These are phyloP conservation scores for Aplysina aerophoba DNA, from an alignment of 37 sponge, comb jelly and placozoan species.

Conservation along the genomic window DNA sequence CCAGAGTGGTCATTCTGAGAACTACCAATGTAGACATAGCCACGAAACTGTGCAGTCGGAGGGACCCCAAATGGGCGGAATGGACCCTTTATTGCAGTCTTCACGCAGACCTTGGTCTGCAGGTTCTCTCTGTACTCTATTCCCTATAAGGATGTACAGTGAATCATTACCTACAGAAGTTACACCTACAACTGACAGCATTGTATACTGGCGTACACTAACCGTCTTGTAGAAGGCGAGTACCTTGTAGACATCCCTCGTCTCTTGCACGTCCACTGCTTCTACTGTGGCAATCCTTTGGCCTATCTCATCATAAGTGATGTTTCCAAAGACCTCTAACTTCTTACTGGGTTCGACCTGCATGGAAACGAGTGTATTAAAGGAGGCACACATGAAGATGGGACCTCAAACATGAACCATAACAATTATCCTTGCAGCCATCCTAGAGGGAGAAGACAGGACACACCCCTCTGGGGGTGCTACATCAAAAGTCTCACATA, in stretches of 20 bases:
- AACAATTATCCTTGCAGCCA: too few relatives aligned
- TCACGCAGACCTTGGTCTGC: slow-evolving; percentile 44
- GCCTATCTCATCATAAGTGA: slow-evolving; percentile 44
- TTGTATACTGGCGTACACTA: neutral
- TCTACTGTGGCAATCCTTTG: slow-evolving; percentile 21
- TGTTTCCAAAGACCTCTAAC: slow-evolving; percentile 19
- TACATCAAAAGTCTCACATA: too few relatives aligned
- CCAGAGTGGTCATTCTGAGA: too few relatives aligned
- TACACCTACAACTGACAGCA: too few relatives aligned
- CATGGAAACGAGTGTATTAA: neutral
- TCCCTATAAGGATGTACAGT: slow-evolving; percentile 22
- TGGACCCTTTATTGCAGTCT: slow-evolving; percentile 1
- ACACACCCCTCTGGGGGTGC: too few relatives aligned
- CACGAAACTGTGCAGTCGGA: neutral
- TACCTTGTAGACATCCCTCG: slow-evolving; percentile 27
- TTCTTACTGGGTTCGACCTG: slow-evolving; percentile 43
- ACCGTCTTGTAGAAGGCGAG: neutral
- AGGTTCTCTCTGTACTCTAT: slow-evolving; percentile 41
- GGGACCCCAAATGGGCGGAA: slow-evolving; percentile 21
- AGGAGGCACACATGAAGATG: neutral
- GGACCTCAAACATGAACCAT: too few relatives aligned
- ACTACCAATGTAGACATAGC: neutral
- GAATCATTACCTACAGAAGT: too few relatives aligned
- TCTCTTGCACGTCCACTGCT: neutral
- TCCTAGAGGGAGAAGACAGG: too few relatives aligned